Evolutionary conservation across 2,888 invertebrate genomes (phyloP).

Genomic region (Xanthia togata): DNA sequence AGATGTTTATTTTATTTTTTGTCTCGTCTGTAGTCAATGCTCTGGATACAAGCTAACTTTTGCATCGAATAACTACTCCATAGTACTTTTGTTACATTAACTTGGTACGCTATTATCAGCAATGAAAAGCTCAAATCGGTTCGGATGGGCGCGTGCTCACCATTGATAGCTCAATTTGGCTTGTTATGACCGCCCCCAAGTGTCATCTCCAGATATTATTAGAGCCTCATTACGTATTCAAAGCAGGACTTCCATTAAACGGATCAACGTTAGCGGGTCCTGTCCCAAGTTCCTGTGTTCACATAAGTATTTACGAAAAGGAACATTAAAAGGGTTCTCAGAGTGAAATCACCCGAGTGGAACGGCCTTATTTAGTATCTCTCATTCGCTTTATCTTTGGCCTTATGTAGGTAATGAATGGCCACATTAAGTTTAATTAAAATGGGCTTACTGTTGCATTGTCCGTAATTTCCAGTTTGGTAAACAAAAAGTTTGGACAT

Average conservation of each 20-base stretch:
- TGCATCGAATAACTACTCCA: background rate
- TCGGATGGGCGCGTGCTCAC: conserved; percentile 17
- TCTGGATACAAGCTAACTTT: background rate
- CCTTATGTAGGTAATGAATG: conserved; percentile 75
- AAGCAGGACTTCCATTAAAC: conserved; percentile 50
- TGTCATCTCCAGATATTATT: conserved; percentile 53
- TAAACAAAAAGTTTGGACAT: conserved; percentile 43
- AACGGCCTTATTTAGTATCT: conserved; percentile 76
- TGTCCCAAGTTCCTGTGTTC: conserved; percentile 46
- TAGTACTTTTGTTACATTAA: background rate
- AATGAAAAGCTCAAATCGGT: conserved; percentile 46
- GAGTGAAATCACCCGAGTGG: conserved; percentile 69
- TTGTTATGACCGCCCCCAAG: conserved; percentile 23
- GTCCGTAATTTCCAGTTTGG: conserved; percentile 54
- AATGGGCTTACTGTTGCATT: conserved; percentile 68
- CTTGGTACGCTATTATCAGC: background rate
- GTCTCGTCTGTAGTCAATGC: background rate
- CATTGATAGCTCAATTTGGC: conserved; percentile 47
- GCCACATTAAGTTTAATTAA: conserved; percentile 78
- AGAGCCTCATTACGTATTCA: conserved; percentile 54
- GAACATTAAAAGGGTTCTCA: conserved; percentile 65
- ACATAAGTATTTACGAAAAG: conserved; percentile 63
- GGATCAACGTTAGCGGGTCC: conserved; percentile 57
- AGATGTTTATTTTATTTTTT: conserved; percentile 3
- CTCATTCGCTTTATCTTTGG: conserved; percentile 75